Base-by-base conservation (phyloP, 64 coral and sea anemone species). In the Orbicella faveolata region DNA sequence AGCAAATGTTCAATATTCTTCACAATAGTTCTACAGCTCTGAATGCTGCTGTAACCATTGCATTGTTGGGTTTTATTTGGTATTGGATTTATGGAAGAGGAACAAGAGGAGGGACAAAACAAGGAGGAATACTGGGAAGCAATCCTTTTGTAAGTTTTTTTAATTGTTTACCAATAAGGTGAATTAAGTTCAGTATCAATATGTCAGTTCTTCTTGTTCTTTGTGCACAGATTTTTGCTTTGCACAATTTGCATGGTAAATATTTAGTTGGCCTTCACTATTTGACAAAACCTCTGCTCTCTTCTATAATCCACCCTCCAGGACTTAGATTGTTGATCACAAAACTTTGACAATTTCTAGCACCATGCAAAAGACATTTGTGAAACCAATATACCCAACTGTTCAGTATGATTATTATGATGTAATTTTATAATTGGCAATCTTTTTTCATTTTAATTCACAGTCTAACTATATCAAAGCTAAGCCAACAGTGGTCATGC, bases 131-230 rank as follows among this genome's bases (percentile, higher is more conserved):
- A 19, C 74, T 96, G 76, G 94, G 94, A 70, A 63, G 61, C 1
- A 96, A 96, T 85, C 94, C 94, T 48, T 96, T 96, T 93, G 94
- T 96, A 90, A 96, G 94, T 96, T 85, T 9, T 96, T 85, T 9
- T 19, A 48, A 48, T 48, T 48, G 44, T 48, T 48, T 48, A 48
- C 44, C 44, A 6, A 48, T 48, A 48, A 48, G 44, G 1, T 48
- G 3, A 48, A 0, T 48, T 48, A 48, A 48, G 44, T 48, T 48
- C 3, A 48, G 2, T 48, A 6, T 6, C 44, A 48, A 48, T 48
- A 6, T 48, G 44, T 48, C 44, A 6, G 44, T 48, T 48, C 2
- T 48, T 6, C 44, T 48, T 48, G 44, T 48, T 48, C 44, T 4
- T 48, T 48, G 44, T 48, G 44, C 44, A 48, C 44, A 48, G 2